Evolutionary conservation across 1,140 invertebrate species (phyloP), one percentile per base, ranked within the genome.

Genomic region (Palaemon carinicauda): DNA sequence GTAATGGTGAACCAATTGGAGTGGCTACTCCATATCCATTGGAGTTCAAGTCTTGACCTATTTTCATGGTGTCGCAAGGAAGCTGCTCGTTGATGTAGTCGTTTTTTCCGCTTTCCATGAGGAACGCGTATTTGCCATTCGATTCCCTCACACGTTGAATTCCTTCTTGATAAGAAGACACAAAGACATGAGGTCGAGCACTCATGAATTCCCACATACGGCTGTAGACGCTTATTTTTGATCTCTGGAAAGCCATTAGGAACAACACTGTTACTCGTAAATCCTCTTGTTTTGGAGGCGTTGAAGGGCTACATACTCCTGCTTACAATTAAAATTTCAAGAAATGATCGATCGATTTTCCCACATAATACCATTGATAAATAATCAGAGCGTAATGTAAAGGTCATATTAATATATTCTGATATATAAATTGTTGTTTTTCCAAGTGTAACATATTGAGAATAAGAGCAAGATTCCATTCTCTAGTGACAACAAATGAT

Each of bases 161-260:
- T 9, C 97, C 97, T 91, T 97, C 96, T 82, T 96, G 95, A 90
- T 97, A 97, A 1, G 94, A 94, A 83, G 93, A 92, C 0, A 96
- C 95, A 90, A 97, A 97, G 33, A 97, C 95, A 90, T 96, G 94
- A 89, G 95, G 95, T 89, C 95, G 92, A 14, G 95, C 94, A 89
- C 95, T 96, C 97, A 99, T 98, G 90, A 96, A 98, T 90, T 97
- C 95, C 97, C 97, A 98, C 98, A 99, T 99, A 91, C 96, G 80
- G 82, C 78, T 95, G 92, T 98, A 98, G 2, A 97, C 94, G 54
- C 94, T 94, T 84, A 98, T 97, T 90, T 97, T 96, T 3, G 97
- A 98, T 90, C 94, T 94, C 97, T 98, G 92, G 9, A 91, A 92
- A 89, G 71, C 88, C 69, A 90, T 3, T 12, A 54, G 89, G 71